Conservation (phyloP, 2,888 invertebrate species). For the Cryptocheilus praepositus region DNA sequence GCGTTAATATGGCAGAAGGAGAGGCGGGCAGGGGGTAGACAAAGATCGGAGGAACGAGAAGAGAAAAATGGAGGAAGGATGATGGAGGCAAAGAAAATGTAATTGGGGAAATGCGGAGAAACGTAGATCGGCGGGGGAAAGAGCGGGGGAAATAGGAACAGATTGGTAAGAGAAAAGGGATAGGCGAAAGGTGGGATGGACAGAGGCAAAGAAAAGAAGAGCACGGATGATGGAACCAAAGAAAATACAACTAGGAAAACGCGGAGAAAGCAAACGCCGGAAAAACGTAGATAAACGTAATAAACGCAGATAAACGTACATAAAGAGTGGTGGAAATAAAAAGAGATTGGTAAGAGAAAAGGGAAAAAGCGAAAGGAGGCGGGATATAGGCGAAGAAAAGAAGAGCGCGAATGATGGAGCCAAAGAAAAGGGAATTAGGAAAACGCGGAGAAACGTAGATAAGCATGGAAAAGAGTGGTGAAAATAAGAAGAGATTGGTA, state of each 20-base stretch:
- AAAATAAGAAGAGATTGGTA: too few relatives aligned
- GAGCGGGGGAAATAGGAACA: too few relatives aligned
- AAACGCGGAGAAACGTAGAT: too few relatives aligned
- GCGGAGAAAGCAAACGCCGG: conserved; percentile 5
- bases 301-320: too few relatives aligned
- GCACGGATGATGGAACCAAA: conserved; percentile 1
- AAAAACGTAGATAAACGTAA: conserved; percentile 15
- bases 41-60: conserved; percentile 21
- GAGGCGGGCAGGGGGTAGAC: conserved; percentile 35
- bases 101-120: conserved; percentile 8
- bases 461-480: too few relatives aligned
- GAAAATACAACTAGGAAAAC: conserved; percentile 6
- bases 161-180: conserved; percentile 17
- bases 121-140: too few relatives aligned
- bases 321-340: conserved; percentile 14
- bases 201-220: neutral
- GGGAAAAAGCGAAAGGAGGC: neutral
- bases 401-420: too few relatives aligned
- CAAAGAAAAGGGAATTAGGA: too few relatives aligned
- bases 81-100: conserved; percentile 18
- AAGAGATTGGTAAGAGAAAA: too few relatives aligned
- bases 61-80: conserved; percentile 11
- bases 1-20: conserved; percentile 30
- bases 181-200: neutral
- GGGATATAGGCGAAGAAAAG: too few relatives aligned